Conservation (phyloP, 2,888 invertebrate genomes). For the Spisula subtruncata region DNA sequence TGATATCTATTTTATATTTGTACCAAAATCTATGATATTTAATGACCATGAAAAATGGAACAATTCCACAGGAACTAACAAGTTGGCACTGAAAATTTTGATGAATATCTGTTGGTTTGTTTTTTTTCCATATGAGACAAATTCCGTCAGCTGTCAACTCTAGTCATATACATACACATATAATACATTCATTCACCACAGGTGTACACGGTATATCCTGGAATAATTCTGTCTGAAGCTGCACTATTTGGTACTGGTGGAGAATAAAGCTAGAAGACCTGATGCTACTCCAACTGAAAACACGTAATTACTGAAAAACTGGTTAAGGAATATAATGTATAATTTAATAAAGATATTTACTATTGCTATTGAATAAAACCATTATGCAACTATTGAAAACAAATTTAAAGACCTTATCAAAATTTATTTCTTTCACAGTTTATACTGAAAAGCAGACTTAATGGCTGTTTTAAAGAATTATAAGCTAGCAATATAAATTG, state of each 20-base stretch:
- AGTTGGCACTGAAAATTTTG: neutral
- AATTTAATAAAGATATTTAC: too few relatives aligned
- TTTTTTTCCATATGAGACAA: neutral
- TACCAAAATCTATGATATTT: too few relatives aligned
- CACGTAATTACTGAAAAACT: conserved; percentile 92
- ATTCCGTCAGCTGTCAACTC: neutral
- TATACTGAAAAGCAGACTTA: too few relatives aligned
- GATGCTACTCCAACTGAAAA: conserved; percentile 96
- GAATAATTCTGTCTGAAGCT: neutral
- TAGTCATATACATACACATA: neutral
- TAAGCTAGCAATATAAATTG: too few relatives aligned
- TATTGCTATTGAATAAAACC: too few relatives aligned
- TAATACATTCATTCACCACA: neutral
- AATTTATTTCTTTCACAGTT: too few relatives aligned
- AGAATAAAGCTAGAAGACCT: conserved; percentile 96
- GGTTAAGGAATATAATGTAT: conserved; percentile 70
- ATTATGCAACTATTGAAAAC: too few relatives aligned
- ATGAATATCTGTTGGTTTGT: conserved; percentile 19
- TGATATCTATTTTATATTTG: too few relatives aligned
- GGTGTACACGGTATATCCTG: conserved; percentile 5
- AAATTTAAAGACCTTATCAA: too few relatives aligned
- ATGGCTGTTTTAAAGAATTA: too few relatives aligned
- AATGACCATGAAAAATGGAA: too few relatives aligned
- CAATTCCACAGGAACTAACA: neutral
- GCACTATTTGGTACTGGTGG: conserved; percentile 91